Evolutionary conservation across 1,140 invertebrate species (phyloP).

Genomic region (Euura lappo): DNA sequence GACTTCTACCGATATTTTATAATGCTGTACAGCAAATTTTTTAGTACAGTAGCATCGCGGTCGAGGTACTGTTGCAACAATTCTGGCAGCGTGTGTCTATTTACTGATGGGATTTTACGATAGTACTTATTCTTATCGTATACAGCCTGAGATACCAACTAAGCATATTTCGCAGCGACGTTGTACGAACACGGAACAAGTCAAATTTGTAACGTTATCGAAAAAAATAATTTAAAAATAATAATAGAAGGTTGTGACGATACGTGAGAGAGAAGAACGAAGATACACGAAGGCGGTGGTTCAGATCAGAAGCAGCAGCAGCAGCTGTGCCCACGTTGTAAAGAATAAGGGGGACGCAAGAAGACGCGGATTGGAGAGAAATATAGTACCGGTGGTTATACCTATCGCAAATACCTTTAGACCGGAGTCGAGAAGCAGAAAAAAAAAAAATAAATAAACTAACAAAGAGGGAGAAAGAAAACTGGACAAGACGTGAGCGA

Average conservation of each 20-base stretch:
- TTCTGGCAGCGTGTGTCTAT: not conserved
- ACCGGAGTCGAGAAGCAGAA: not conserved
- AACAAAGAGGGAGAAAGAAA: slow-evolving; percentile 4
- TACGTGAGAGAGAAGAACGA: not conserved
- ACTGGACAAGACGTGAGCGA: not conserved
- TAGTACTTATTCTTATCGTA: not conserved
- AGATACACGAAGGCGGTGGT: not conserved
- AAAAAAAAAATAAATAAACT: not conserved
- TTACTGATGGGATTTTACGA: not conserved
- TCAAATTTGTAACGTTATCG: too few relatives aligned
- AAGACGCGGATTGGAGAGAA: not conserved
- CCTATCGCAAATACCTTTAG: not conserved
- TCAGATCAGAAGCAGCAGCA: not conserved
- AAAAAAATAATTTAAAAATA: too few relatives aligned
- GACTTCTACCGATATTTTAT: not conserved
- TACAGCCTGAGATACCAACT: not conserved
- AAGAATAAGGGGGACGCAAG: not conserved
- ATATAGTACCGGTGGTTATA: not conserved
- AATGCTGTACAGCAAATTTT: too few relatives aligned
- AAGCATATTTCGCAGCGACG: not conserved
- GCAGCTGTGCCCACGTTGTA: slow-evolving; percentile 19
- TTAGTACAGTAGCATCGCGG: not conserved
- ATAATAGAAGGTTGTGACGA: too few relatives aligned
- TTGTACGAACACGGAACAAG: too few relatives aligned
- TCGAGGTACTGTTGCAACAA: not conserved